A percentile compares a stretch with the other conserved stretches of the same genome.
phyloP scores from a whole-genome alignment of 2,113 vertebrate genomes.

The Lampris megalopsis region DNA sequence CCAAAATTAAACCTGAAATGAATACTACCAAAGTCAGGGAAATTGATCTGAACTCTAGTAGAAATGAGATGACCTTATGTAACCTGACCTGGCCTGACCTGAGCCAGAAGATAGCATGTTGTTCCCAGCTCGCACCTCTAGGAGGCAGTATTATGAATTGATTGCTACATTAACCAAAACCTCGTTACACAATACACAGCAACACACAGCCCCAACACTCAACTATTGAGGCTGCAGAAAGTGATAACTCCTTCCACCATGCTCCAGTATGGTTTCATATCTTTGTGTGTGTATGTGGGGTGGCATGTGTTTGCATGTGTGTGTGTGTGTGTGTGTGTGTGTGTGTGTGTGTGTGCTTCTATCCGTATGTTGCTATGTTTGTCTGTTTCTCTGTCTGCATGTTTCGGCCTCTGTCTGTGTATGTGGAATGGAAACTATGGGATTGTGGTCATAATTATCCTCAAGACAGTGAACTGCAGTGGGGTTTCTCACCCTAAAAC shows the following conservation, averaged over 20 bases:
- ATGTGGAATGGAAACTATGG: conserved; percentile 19
- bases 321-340: background rate
- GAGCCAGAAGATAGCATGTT: background rate
- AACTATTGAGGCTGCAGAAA: too few relatives aligned
- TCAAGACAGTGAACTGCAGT: conserved; percentile 26
- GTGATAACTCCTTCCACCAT: too few relatives aligned
- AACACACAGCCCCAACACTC: conserved; percentile 21
- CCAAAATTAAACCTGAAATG: background rate
- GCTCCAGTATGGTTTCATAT: background rate
- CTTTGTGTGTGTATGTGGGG: conserved; percentile 26
- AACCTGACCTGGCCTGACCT: background rate
- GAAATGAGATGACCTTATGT: background rate
- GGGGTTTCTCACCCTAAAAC: background rate
- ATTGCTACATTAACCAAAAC: background rate
- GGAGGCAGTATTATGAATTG: conserved; percentile 37
- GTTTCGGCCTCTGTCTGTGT: conserved; percentile 6
- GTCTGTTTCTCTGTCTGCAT: background rate
- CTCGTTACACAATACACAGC: background rate
- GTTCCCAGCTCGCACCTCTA: background rate
- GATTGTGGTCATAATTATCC: background rate
- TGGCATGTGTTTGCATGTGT: background rate
- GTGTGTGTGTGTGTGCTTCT: background rate
- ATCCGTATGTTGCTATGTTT: background rate
- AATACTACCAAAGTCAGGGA: too few relatives aligned
- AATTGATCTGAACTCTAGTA: background rate